These are phyloP conservation scores for Astatotilapia flaviijosephi DNA, from an alignment of 2,113 vertebrate genomes.

Conservation along the genomic window DNA sequence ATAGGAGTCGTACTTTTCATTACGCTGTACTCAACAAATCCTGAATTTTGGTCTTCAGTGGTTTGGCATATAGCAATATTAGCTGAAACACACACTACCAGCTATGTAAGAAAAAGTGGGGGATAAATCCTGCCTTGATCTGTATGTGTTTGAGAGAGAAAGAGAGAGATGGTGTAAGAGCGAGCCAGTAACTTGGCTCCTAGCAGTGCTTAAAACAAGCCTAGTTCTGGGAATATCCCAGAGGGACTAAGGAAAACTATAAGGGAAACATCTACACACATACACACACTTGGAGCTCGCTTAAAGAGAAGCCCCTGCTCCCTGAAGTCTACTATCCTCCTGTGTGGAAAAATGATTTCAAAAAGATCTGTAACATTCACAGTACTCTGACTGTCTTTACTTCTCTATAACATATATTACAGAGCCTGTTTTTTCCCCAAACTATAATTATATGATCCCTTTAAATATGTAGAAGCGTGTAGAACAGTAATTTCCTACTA, in stretches of 20 bases:
- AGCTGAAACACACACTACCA: slow-evolving; percentile 5
- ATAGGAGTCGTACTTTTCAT: background rate
- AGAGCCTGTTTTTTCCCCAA: rapidly evolving
- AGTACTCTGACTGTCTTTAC: background rate
- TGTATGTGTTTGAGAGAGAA: background rate
- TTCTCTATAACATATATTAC: background rate
- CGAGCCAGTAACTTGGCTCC: background rate
- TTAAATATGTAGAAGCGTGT: background rate
- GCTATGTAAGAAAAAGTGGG: slow-evolving; percentile 16
- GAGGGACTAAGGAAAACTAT: background rate
- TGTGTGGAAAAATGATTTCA: background rate
- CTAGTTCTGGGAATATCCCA: slow-evolving; percentile 31
- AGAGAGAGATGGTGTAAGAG: background rate
- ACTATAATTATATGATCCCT: background rate
- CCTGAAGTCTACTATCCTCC: background rate
- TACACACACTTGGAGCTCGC: background rate
- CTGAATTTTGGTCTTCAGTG: background rate
- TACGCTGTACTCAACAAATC: background rate
- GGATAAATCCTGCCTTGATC: background rate
- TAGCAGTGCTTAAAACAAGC: slow-evolving; percentile 21
- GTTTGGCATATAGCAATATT: background rate
- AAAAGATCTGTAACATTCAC: background rate
- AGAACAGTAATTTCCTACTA: background rate
- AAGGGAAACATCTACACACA: slow-evolving; percentile 14
- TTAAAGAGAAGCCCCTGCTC: background rate